Evolutionary conservation across 2,797 vertebrate species (phyloP), one percentile per base, ranked within the genome.

Genomic region (Diplodus puntazzo): DNA sequence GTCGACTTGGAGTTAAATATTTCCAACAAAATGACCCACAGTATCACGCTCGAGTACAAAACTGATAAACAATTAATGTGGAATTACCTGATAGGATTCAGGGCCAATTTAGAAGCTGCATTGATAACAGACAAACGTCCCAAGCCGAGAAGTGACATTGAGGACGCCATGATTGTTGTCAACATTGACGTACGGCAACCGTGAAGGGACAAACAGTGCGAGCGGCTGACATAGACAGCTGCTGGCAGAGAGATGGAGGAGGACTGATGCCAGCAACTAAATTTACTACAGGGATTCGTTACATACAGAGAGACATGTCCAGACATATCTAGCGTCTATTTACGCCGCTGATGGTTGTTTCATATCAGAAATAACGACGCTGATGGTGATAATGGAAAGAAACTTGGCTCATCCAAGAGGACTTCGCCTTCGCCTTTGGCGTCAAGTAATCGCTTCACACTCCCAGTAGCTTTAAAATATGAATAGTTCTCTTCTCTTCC

Each of bases 101-200:
- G 66, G 61, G 88, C 83, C 69, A 85, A 39, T 88, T 88, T 95
- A 53, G 91, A 91, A 49, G 92, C 86, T 39, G 85, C 80, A 83
- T 91, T 94, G 20, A 91, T 42, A 50, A 88, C 68, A 89, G 91
- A 90, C 61, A 92, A 70, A 87, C 95, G 94, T 83, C 94, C 90
- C 80, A 95, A 86, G 53, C 87, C 84, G 42, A 95, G 73, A 73
- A 95, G 91, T 96, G 95, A 96, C 96, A 96, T 95, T 95, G 95
- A 95, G 50, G 94, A 91, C 92, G 96, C 95, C 96, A 96, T 95
- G 89, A 17, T 90, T 94, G 91, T 92, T 93, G 92, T 90, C 80
- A 92, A 87, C 75, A 66, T 64, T 67, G 61, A 64, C 42, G 59
- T 93, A 94, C 90, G 92, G 94, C 13, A 49, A 23, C 78, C 57